A percentile compares a stretch with the other conserved stretches of the same genome.
Evolutionary conservation across 2,113 vertebrate species (phyloP).

Genomic region (Hypomesus transpacificus): DNA sequence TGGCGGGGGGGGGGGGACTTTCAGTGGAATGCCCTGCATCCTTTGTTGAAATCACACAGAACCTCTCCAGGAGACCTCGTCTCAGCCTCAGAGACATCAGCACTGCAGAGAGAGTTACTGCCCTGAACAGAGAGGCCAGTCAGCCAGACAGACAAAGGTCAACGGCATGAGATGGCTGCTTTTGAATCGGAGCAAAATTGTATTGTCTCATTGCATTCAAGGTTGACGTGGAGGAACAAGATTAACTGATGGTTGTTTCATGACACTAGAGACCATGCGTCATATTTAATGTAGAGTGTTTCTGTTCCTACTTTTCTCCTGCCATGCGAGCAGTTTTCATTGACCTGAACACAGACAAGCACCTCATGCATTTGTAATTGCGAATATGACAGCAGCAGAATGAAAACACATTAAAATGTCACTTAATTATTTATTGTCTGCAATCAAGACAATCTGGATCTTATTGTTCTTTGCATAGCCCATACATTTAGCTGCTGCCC

Average conservation of each 20-base stretch:
- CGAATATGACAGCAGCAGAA: slow-evolving; percentile 13
- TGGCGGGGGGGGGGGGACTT: not conserved
- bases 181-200: slow-evolving; percentile 1
- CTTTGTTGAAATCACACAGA: slow-evolving; percentile 10
- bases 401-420: slow-evolving; percentile 54
- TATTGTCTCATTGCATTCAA: not conserved
- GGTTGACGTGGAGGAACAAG: not conserved
- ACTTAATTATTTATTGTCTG: slow-evolving; percentile 62
- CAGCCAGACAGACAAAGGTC: not conserved
- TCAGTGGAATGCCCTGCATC: not conserved
- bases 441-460: slow-evolving; percentile 42
- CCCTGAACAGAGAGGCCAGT: not conserved
- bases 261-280: not conserved
- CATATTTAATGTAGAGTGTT: not conserved
- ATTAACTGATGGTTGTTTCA: not conserved
- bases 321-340: not conserved
- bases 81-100: not conserved
- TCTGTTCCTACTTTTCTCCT: slow-evolving; percentile 32
- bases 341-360: slow-evolving; percentile 21
- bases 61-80: not conserved
- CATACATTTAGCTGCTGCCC: not conserved
- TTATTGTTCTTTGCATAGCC: slow-evolving; percentile 48
- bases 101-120: not conserved
- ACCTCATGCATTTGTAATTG: slow-evolving; percentile 49
- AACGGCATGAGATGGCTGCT: slow-evolving; percentile 2